Evolutionary conservation across 2,797 vertebrate species (phyloP).

Genomic region (Chrysocyon brachyurus): DNA sequence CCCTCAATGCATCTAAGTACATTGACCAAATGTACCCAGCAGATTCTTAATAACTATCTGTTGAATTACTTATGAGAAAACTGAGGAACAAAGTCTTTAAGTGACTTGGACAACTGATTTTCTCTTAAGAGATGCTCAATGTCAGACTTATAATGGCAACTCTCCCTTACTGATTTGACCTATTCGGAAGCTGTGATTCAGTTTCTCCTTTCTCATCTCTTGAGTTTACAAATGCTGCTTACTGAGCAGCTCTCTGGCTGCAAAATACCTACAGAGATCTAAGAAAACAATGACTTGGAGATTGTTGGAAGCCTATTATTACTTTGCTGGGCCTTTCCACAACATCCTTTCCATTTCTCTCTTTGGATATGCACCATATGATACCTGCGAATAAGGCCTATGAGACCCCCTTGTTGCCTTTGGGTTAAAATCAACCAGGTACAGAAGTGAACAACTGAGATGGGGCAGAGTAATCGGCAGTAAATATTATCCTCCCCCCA

Average conservation of each 20-base stretch:
- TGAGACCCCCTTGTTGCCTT: conserved; percentile 40
- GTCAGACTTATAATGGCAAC: not conserved
- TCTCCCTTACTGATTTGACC: conserved; percentile 34
- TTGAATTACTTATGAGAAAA: conserved; percentile 42
- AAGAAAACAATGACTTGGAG: conserved; percentile 47
- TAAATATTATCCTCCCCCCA: not conserved
- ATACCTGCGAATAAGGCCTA: conserved; percentile 50
- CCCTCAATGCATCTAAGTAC: not conserved
- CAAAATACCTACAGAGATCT: conserved; percentile 67
- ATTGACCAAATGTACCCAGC: not conserved
- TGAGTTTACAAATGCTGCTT: conserved; percentile 29
- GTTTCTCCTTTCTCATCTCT: conserved; percentile 54
- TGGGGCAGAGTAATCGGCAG: conserved; percentile 1
- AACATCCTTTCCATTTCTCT: not conserved
- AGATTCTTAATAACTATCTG: not conserved
- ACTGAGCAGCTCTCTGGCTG: conserved; percentile 57
- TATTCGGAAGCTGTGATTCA: conserved; percentile 35
- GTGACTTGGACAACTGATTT: conserved; percentile 33
- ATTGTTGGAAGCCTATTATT: conserved; percentile 2
- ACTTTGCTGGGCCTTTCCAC: not conserved
- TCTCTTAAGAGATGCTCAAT: not conserved
- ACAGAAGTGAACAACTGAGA: conserved; percentile 44
- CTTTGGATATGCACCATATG: conserved; percentile 25
- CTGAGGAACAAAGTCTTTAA: conserved; percentile 12
- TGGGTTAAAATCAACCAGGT: conserved; percentile 65